Evolutionary conservation across 2,797 vertebrate genomes (phyloP), one percentile per base, ranked within the genome.

Genomic region (Cetoscarus ocellatus): DNA sequence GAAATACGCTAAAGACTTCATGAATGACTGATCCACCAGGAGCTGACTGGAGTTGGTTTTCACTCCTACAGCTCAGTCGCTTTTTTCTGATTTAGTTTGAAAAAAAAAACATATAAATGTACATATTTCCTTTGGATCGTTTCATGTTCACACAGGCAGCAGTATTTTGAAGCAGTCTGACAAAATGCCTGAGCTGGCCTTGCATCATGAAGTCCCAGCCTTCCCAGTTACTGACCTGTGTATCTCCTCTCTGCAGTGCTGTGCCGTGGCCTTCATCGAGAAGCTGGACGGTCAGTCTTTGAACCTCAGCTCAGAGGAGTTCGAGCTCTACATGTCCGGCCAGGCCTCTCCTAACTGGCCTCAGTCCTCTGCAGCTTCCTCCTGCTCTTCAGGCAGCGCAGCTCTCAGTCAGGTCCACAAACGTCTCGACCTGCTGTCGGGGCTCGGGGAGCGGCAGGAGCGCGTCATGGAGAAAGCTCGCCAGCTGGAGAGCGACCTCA

Each of bases 241-340:
- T 27, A 3, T 70, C 17, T 12, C 43, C 12, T 66, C 18, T 62
- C 60, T 72, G 3, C 72, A 99, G 98, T 99, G 98, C 85, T 99
- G 98, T 38, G 96, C 98, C 0, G 96, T 99, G 83, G 96, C 98
- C 73, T 99, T 99, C 92, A 99, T 99, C 61, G 98, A 99, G 89
- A 99, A 99, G 76, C 88, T 99, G 79, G 98, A 99, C 7, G 97
- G 95, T 36, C 96, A 97, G 89, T 98, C 97, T 50, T 88, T 99
- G 72, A 99, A 99, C 70, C 89, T 99, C 63, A 98, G 94, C 86
- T 87, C 96, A 18, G 96, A 98, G 77, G 97, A 99, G 85, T 99
- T 99, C 68, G 96, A 97, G 71, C 95, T 95, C 42, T 97, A 98
- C 86, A 99, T 99, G 98, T 97, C 96, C 0, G 98, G 96, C 67